Base-by-base conservation (phyloP, 1,140 invertebrate species). In the Diachasmimorpha longicaudata region DNA sequence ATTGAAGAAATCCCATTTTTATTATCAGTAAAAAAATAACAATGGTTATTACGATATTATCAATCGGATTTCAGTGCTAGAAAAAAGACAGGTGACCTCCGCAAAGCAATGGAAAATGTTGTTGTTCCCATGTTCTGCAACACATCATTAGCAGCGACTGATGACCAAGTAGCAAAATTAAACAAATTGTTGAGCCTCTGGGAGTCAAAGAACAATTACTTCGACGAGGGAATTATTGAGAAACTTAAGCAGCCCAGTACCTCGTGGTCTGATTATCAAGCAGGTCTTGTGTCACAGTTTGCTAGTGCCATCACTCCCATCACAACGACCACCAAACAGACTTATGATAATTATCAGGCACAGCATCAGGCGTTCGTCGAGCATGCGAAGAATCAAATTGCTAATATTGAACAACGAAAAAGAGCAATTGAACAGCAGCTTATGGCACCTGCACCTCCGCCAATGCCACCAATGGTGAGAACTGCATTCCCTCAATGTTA, bases 81-180 rank as follows among this genome's bases (percentile, higher is more conserved):
- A 83, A 98, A 98, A 92, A 97, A 96, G 90, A 94, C 95, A 87
- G 66, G 13, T 42, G 95, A 97, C 86, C 91, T 99, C 82, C 96
- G 97, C 88, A 94, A 94, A 89, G 93, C 94, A 82, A 91, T 99
- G 87, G 96, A 98, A 91, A 93, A 93, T 83, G 95, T 98, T 80
- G 96, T 99, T 77, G 95, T 98, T 81, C 97, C 97, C 79, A 97
- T 98, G 93, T 99, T 98, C 91, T 98, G 96, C 90, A 96, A 95
- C 88, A 93, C 96, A 67, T 94, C 94, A 86, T 88, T 93, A 88
- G 94, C 93, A 77, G 94, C 95, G 66, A 93, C 90, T 21, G 95
- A 96, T 66, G 97, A 98, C 42, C 96, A 97, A 87, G 93, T 95
- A 81, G 91, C 91, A 78, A 99, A 98, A 90, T 90, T 99, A 48